A percentile compares a stretch with the other conserved stretches of the same genome.
Evolutionary conservation across 2,888 invertebrate species (phyloP).

Genomic region (Harpalus rufipes): DNA sequence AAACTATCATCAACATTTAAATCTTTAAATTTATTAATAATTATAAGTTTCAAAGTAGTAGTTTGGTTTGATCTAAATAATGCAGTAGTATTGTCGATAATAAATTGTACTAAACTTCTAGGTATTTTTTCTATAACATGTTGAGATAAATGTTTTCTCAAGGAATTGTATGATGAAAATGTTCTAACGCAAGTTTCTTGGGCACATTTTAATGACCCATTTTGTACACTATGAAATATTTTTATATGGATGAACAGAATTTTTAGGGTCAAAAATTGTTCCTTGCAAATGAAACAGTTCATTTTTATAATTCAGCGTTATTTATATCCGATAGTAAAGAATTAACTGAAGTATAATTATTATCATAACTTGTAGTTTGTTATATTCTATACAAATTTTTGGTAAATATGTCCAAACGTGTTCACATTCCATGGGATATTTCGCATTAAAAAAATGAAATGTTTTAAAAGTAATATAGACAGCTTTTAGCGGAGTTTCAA

Average conservation of each 20-base stretch:
- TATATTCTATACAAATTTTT: neutral
- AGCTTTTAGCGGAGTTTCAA: constrained; percentile 44
- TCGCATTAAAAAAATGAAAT: constrained; percentile 40
- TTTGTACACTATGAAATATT: no score
- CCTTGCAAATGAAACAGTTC: no score
- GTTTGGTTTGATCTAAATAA: neutral
- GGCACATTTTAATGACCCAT: no score
- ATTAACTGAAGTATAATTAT: neutral
- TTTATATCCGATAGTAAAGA: neutral
- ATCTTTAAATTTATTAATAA: neutral
- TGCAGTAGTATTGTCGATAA: neutral
- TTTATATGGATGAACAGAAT: no score
- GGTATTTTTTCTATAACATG: no score
- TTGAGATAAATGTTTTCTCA: no score
- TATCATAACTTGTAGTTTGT: neutral
- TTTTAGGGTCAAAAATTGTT: no score
- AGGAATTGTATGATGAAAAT: no score
- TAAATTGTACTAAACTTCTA: neutral
- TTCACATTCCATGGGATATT: constrained; percentile 47
- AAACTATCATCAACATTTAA: neutral
- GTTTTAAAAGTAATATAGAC: constrained; percentile 45
- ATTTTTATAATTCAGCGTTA: neutral
- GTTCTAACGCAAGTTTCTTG: no score
- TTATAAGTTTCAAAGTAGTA: neutral
- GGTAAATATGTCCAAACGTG: constrained; percentile 14